Conservation (phyloP, 1,140 invertebrate genomes). For the Cherax destructor region DNA sequence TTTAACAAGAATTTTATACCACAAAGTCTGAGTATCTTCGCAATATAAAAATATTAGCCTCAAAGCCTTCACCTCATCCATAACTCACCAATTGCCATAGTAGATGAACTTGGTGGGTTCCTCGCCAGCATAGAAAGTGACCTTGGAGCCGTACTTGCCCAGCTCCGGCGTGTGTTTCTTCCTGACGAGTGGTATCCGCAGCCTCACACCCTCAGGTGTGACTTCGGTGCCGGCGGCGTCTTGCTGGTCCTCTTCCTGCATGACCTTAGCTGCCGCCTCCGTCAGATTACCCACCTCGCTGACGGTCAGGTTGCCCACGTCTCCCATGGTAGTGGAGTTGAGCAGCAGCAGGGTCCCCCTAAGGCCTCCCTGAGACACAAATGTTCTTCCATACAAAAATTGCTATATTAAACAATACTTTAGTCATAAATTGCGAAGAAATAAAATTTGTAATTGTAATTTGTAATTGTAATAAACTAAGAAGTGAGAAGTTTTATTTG, state of each 20-base stretch:
- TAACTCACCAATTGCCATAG: constrained; percentile 69
- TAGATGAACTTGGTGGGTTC: constrained; percentile 58
- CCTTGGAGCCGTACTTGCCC: constrained; percentile 65
- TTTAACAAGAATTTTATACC: too few species aligned
- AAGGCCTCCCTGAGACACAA: constrained; percentile 56
- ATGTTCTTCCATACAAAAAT: too few species aligned
- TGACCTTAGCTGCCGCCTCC: constrained; percentile 56
- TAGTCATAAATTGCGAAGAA: too few species aligned
- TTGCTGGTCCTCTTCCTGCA: constrained; percentile 45
- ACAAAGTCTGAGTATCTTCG: too few species aligned
- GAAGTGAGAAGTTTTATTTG: too few species aligned
- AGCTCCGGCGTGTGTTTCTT: constrained; percentile 54
- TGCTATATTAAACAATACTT: too few species aligned
- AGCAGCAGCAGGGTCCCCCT: constrained; percentile 60
- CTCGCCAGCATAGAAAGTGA: constrained; percentile 53
- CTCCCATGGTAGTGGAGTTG: constrained; percentile 31
- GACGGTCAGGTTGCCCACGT: constrained; percentile 16
- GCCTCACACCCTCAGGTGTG: constrained; percentile 43
- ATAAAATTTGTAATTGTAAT: too few species aligned
- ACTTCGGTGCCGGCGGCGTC: neutral
- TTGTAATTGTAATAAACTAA: too few species aligned
- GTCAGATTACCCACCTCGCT: constrained; percentile 49
- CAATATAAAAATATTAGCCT: too few species aligned
- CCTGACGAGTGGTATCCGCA: constrained; percentile 50
- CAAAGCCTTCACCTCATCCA: neutral